Conservation (phyloP, 2,888 invertebrate genomes). For the Calameuta filiformis region DNA sequence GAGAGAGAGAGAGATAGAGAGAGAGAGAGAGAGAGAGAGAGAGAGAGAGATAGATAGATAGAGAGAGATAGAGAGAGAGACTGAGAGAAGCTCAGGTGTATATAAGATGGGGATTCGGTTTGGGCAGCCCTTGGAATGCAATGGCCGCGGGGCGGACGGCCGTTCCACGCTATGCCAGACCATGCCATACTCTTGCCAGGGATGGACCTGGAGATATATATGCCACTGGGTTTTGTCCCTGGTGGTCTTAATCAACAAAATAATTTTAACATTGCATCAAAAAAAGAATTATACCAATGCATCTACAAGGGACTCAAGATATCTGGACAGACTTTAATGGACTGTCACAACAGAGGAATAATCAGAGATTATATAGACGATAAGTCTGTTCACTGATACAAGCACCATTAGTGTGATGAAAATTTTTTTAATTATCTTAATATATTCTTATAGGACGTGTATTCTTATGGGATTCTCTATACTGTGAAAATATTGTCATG, state of each 20-base stretch:
- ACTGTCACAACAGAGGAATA: not conserved
- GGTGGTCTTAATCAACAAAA: not conserved
- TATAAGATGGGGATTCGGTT: constrained; percentile 52
- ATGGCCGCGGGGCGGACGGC: constrained; percentile 45
- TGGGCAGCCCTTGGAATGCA: constrained; percentile 59
- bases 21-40: constrained; percentile 6
- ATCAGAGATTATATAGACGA: not conserved
- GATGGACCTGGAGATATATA: constrained; percentile 5
- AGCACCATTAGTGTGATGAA: not conserved
- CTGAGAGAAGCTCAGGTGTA: constrained; percentile 28
- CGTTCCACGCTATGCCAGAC: constrained; percentile 19
- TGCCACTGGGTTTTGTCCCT: not conserved
- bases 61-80: constrained; percentile 6
- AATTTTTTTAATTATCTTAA: not conserved
- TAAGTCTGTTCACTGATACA: not conserved
- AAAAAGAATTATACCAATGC: not conserved
- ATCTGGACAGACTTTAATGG: not conserved
- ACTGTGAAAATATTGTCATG: not conserved
- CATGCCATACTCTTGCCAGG: constrained; percentile 24
- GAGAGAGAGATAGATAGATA: constrained; percentile 4
- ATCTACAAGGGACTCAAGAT: not conserved
- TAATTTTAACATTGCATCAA: not conserved
- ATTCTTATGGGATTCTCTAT: not conserved
- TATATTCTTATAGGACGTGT: not conserved
- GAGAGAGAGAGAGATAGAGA: constrained; percentile 6